Evolutionary conservation across 2,113 vertebrate species (phyloP).

Genomic region (Nasalis larvatus): DNA sequence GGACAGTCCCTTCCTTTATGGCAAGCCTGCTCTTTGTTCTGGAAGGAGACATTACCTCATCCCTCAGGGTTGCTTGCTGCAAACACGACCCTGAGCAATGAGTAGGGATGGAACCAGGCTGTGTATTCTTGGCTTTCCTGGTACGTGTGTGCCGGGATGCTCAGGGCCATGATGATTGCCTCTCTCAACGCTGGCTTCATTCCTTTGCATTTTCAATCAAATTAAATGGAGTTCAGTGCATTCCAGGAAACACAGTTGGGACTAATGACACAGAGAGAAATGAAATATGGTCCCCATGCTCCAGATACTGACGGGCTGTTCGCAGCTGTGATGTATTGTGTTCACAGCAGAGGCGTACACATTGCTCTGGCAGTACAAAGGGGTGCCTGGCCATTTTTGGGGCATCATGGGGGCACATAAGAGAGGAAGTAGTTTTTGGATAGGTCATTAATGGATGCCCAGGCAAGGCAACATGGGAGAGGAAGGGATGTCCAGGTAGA

Average conservation of each 20-base stretch:
- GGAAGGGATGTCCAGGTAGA: not conserved
- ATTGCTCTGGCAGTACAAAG: not conserved
- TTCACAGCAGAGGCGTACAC: not conserved
- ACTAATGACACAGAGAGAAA: not conserved
- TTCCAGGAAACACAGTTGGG: not conserved
- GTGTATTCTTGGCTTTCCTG: not conserved
- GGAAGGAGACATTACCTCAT: not conserved
- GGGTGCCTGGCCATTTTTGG: not conserved
- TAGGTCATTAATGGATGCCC: not conserved
- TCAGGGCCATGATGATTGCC: not conserved
- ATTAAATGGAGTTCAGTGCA: not conserved
- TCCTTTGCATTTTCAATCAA: not conserved
- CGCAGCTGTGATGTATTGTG: not conserved
- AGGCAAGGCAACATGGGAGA: not conserved
- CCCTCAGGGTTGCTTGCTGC: not conserved
- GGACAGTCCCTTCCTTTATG: not conserved
- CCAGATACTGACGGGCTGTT: not conserved
- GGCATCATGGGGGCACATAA: not conserved
- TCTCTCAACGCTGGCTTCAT: not conserved
- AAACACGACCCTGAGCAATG: not conserved
- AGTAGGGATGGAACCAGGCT: not conserved
- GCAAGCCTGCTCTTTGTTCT: not conserved
- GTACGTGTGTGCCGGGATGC: not conserved
- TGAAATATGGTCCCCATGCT: not conserved
- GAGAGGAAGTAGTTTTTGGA: not conserved